phyloP scores from a whole-genome alignment of 2,113 vertebrate genomes.

The Pygoscelis adeliae region DNA sequence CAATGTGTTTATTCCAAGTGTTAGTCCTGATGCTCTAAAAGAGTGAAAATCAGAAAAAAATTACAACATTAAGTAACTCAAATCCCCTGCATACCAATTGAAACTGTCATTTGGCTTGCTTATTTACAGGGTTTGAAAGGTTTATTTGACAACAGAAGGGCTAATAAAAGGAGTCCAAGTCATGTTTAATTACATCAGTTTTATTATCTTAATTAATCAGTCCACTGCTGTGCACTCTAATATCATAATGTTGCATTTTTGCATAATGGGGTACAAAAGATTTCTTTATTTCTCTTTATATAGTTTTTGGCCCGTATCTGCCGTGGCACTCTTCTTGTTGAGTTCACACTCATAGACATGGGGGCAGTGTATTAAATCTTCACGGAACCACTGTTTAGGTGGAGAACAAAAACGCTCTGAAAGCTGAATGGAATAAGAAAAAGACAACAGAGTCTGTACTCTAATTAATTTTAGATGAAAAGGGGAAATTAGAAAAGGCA shows the following conservation, averaged over 20 bases:
- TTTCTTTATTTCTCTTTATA: not conserved
- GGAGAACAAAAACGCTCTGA: not conserved
- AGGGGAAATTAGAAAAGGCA: not conserved
- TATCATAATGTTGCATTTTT: not conserved
- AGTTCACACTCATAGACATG: not conserved
- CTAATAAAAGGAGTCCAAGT: slow-evolving; percentile 34
- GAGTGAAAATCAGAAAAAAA: slow-evolving; percentile 23
- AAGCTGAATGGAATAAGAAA: slow-evolving; percentile 21
- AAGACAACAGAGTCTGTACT: not conserved
- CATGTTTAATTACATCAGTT: slow-evolving; percentile 47
- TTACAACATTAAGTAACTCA: not conserved
- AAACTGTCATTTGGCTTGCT: slow-evolving; percentile 4
- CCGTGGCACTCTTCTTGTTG: not conserved
- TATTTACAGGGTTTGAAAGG: slow-evolving; percentile 49
- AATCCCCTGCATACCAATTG: not conserved
- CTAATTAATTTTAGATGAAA: slow-evolving; percentile 57
- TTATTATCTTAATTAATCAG: slow-evolving; percentile 61
- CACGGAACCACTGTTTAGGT: not conserved
- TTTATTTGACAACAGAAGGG: slow-evolving; percentile 39
- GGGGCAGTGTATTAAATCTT: not conserved
- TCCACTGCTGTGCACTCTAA: not conserved
- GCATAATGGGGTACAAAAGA: not conserved
- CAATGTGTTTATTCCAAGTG: slow-evolving; percentile 21
- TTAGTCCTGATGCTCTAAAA: not conserved
- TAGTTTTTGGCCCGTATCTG: not conserved